These are phyloP conservation scores for Halocynthia roretzi DNA, from an alignment of 23 tunicate species.

Conservation along the genomic window DNA sequence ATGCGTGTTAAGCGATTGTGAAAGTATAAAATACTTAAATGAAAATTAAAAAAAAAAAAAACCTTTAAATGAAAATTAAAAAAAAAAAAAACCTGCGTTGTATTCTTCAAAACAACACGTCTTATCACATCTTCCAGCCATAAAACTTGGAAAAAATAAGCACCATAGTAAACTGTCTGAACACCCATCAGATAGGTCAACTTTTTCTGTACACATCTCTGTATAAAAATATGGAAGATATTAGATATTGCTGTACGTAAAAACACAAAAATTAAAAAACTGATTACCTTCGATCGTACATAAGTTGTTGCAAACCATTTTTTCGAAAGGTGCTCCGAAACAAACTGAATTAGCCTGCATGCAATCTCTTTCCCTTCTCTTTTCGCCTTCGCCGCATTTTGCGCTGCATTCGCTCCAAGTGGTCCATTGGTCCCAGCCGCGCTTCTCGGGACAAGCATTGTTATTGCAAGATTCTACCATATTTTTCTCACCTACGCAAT, in stretches of 20 bases:
- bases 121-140: constrained; percentile 6
- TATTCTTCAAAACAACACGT: constrained; percentile 7
- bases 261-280: neutral
- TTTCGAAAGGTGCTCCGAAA: neutral
- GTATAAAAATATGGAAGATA: neutral
- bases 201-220: neutral
- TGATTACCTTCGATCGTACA: neutral
- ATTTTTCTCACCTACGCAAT: constrained; percentile 10
- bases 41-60: too few relatives aligned
- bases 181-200: neutral
- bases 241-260: neutral
- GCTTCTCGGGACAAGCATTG: neutral
- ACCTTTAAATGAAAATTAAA: too few relatives aligned
- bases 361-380: neutral
- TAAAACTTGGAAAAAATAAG: neutral
- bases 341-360: neutral
- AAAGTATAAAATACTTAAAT: too few relatives aligned
- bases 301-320: neutral
- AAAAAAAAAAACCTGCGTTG: neutral
- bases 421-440: constrained; percentile 22
- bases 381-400: constrained; percentile 21
- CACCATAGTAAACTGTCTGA: neutral
- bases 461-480: constrained; percentile 6
- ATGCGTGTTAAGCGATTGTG: too few relatives aligned
- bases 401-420: constrained; percentile 21